Evolutionary conservation across 2,113 vertebrate genomes (phyloP), one percentile per base, ranked within the genome.

Genomic region (Crotalus helleri): DNA sequence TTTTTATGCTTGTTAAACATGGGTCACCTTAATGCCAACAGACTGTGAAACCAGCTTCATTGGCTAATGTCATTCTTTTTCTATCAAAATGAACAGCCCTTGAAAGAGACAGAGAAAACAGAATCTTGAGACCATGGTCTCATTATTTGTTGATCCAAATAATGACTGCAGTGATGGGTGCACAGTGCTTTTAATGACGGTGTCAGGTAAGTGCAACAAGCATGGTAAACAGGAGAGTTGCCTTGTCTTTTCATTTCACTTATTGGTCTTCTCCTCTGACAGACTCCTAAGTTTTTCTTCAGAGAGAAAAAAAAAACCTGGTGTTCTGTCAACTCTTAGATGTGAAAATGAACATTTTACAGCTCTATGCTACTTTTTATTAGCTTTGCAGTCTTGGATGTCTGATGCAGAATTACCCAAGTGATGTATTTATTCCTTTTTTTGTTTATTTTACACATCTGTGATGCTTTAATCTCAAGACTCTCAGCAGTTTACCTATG

Each of bases 101-200:
- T 74, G n/a, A 89, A 2, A 0, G 91, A 49, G 81, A 12, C 90
- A 93, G 85, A 74, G 6, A 12, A 95, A 94, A 92, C 81, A 92
- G 61, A 19, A 89, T 8, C 55, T 94, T 94, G 88, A 95, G 92
- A 92, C 58, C 58, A 92, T 92, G 85, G 55, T 33, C 44, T 91
- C 58, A 17, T 26, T 26, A 4, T 49, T 91, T 91, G 81, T 61
- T 64, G 49, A 58, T 85, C 57, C 49, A 92, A 26, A 54, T 58
- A 44, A 57, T 23, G 5, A 44, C 33, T 85, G 53, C 88, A 5
- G 0, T 87, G 39, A 39, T 95, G 64, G 90, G 74, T 24, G 92
- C 89, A 44, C 3, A 19, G 3, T 55, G 44, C 1, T 1, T 91
- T 57, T 87, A 93, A 92, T 33, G 51, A 58, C 24, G 64, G 44